phyloP scores from a whole-genome alignment of 2,888 invertebrate genomes.

The Heliconius charithonia region DNA sequence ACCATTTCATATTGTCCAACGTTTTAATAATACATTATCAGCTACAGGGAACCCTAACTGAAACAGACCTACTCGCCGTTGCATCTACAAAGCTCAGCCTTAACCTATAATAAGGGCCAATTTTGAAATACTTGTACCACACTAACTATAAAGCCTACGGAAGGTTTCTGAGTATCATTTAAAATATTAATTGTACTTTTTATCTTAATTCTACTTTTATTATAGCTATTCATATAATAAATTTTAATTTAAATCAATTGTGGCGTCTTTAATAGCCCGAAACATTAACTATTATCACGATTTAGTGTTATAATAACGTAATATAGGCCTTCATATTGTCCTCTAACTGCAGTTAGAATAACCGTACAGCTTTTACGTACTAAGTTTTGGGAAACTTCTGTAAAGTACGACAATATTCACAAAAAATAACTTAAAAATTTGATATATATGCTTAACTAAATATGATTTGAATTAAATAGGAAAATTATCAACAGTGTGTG shows the following conservation, averaged over 20 bases:
- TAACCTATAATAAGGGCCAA: constrained; percentile 32
- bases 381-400: constrained; percentile 6
- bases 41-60: constrained; percentile 46
- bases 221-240: constrained; percentile 59
- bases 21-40: constrained; percentile 47
- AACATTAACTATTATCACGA: constrained; percentile 46
- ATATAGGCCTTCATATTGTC: constrained; percentile 74
- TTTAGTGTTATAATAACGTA: constrained; percentile 41
- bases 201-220: constrained; percentile 66
- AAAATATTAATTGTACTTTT: constrained; percentile 59
- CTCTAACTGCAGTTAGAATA: constrained; percentile 48
- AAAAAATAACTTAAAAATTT: neutral
- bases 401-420: neutral
- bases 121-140: constrained; percentile 26
- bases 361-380: neutral
- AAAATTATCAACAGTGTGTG: neutral
- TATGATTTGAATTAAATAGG: neutral
- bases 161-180: constrained; percentile 46
- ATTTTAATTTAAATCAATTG: constrained; percentile 55
- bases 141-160: constrained; percentile 43
- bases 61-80: constrained; percentile 37
- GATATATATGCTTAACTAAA: neutral
- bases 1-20: constrained; percentile 35
- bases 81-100: constrained; percentile 43
- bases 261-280: constrained; percentile 47